phyloP scores from a whole-genome alignment of 2,797 vertebrate species.

The Myotis findleyi region DNA sequence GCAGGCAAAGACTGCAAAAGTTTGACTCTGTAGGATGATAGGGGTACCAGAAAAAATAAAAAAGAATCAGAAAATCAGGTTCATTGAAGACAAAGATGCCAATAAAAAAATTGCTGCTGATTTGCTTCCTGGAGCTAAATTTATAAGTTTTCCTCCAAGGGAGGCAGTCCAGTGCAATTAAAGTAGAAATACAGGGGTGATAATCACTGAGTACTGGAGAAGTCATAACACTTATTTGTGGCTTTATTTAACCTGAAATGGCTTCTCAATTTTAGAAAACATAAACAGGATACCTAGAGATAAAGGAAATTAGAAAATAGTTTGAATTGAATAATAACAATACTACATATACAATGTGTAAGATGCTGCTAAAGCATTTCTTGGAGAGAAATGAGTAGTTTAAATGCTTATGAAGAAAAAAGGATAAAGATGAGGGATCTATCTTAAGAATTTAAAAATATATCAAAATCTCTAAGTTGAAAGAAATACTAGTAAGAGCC shows the following conservation, averaged over 20 bases:
- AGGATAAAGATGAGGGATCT: neutral
- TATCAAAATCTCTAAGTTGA: neutral
- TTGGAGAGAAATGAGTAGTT: constrained; percentile 7
- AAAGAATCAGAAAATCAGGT: neutral
- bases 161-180: neutral
- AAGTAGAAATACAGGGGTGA: neutral
- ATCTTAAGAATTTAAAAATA: neutral
- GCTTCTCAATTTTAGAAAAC: neutral
- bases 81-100: neutral
- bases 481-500: neutral
- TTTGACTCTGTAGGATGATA: neutral
- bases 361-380: constrained; percentile 10
- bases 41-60: neutral
- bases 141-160: neutral
- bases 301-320: constrained; percentile 5
- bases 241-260: neutral
- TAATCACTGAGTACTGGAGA: neutral
- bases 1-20: neutral
- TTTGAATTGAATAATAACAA: neutral
- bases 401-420: neutral
- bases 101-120: neutral
- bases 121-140: neutral
- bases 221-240: neutral
- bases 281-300: neutral
- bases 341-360: neutral